Base-by-base conservation (phyloP, 1,140 invertebrate genomes). In the Melipona quadrifasciata region DNA sequence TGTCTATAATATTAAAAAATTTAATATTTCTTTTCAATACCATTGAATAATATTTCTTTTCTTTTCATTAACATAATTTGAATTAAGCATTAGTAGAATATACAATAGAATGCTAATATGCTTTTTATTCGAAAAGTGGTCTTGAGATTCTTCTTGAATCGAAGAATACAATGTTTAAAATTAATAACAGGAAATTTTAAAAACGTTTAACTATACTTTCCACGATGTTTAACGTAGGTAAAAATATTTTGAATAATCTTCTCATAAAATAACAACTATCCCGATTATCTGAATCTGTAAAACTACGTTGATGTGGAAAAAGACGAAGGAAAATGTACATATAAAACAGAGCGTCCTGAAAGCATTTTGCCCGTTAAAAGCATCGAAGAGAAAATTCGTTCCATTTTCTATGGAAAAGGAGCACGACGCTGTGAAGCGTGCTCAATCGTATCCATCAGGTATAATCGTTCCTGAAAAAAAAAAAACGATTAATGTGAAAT, bases 301-400 rank as follows among this genome's bases (percentile, higher is more conserved):
- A 57, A 58, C 47, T 31, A 57, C 24, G 64, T 57, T 34, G 51
- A 24, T 31, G 55, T 47, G 68, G 68, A 64, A 68, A 72, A 84
- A 86, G 70, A 74, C 65, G 67, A 71, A 61, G 57, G 58, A 88
- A 77, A 82, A 88, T 74, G 80, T 55, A 83, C 85, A 83, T 86
- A 89, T 89, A 89, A 83, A 89, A 88, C 86, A 81, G 80, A 78
- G 75, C 83, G 73, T 83, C 84, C 88, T 89, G 88, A 89, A 88
- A 88, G 88, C 88, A 86, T 88, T 89, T 88, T 83, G 80, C 79
- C 88, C 88, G 87, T 89, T 89, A 88, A 89, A 89, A 89, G 88
- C 88, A 88, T 85, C 87, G 77, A 86, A 61, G 80, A 83, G 87
- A 86, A 89, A 89, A 89, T 85, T 88, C 80, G 84, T 89, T 89